Evolutionary conservation across 1,140 invertebrate genomes (phyloP).

Genomic region (Pseudomyrmex cubaensis): DNA sequence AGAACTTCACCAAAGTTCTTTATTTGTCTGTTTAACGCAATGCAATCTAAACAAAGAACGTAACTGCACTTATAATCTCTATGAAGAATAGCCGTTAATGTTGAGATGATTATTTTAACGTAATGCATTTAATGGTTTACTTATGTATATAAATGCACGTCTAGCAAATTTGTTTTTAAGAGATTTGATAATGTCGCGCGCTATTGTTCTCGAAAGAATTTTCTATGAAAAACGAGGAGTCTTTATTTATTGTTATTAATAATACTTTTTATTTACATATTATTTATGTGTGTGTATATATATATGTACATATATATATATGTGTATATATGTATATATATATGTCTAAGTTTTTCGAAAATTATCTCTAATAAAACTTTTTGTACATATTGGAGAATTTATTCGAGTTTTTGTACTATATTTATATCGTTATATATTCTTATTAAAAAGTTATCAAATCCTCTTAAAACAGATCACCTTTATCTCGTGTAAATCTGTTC

Average conservation of each 20-base stretch:
- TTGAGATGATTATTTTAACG: conserved; percentile 31
- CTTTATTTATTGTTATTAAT: conserved; percentile 30
- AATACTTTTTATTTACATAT: no score
- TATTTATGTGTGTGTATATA: no score
- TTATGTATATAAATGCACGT: background rate
- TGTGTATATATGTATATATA: background rate
- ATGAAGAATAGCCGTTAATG: background rate
- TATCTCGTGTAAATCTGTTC: conserved; percentile 18
- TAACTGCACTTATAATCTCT: conserved; percentile 7
- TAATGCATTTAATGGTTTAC: background rate
- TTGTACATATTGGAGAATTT: conserved; percentile 7
- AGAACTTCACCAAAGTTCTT: background rate
- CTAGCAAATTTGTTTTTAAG: conserved; percentile 20
- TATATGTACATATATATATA: background rate
- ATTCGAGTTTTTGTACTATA: background rate
- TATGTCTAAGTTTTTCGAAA: background rate
- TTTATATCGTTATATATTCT: background rate
- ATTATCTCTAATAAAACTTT: background rate
- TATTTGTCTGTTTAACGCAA: conserved; percentile 35
- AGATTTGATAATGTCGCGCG: conserved; percentile 5
- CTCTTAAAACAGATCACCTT: conserved; percentile 14
- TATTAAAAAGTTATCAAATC: conserved; percentile 28
- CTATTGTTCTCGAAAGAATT: background rate
- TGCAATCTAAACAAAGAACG: conserved; percentile 25
- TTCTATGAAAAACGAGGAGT: background rate